These are phyloP conservation scores for Drosophila lini DNA, from an alignment of 1,140 invertebrate species.

Conservation along the genomic window DNA sequence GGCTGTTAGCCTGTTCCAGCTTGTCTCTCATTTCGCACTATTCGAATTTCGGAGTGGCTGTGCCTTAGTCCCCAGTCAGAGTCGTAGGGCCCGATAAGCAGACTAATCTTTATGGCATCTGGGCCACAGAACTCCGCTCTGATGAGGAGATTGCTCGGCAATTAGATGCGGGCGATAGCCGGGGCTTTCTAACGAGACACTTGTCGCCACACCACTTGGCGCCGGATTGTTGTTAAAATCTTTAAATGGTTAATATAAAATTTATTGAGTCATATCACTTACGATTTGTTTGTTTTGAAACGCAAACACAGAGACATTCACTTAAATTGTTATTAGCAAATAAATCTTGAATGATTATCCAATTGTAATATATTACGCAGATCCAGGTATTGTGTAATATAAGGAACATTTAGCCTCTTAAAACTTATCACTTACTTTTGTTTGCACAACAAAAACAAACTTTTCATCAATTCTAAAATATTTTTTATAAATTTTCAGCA, in stretches of 20 bases:
- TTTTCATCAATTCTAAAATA: not conserved
- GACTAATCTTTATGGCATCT: slow-evolving; percentile 59
- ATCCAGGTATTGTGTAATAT: not conserved
- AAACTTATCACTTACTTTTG: slow-evolving; percentile 8
- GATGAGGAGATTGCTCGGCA: slow-evolving; percentile 24
- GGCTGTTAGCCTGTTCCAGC: slow-evolving; percentile 46
- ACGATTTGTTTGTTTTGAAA: slow-evolving; percentile 16
- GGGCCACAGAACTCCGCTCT: slow-evolving; percentile 6
- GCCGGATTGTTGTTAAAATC: slow-evolving; percentile 24
- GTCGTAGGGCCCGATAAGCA: slow-evolving; percentile 29
- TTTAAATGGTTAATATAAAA: slow-evolving; percentile 40
- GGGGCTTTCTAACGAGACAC: slow-evolving; percentile 12
- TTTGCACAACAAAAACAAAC: not conserved
- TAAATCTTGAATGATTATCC: not conserved
- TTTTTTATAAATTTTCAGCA: not conserved
- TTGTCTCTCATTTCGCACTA: slow-evolving; percentile 61
- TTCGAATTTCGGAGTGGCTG: slow-evolving; percentile 4
- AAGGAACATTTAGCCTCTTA: slow-evolving; percentile 2
- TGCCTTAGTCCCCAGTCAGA: slow-evolving; percentile 8
- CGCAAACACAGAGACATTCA: not conserved
- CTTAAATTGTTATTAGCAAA: not conserved
- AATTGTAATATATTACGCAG: not conserved
- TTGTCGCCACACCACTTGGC: slow-evolving; percentile 17
- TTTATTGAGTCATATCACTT: slow-evolving; percentile 8
- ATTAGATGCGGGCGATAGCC: slow-evolving; percentile 15